Conservation (phyloP, 1,140 invertebrate species). For the Hesperophylax magnus region DNA sequence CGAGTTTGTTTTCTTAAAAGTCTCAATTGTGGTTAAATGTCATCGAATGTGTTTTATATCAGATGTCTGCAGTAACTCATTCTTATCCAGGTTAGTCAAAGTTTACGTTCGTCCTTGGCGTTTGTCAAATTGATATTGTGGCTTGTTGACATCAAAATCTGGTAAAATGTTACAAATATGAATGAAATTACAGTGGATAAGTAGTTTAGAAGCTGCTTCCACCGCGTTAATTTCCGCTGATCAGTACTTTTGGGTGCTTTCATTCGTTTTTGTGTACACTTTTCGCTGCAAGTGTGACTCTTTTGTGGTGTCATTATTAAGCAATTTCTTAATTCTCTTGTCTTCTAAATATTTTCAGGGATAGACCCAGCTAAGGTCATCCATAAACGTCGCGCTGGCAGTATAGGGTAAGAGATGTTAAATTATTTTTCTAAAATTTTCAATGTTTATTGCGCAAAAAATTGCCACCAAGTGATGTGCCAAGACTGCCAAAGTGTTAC, state of each 20-base stretch:
- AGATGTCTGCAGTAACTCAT: constrained; percentile 70
- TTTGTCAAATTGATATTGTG: constrained; percentile 47
- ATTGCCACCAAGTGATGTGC: too few relatives aligned
- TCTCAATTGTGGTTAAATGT: constrained; percentile 36
- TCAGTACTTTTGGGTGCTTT: neutral
- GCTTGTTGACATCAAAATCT: constrained; percentile 42
- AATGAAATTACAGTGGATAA: neutral
- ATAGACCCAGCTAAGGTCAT: constrained; percentile 71
- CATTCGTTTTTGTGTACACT: constrained; percentile 3
- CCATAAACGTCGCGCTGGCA: constrained; percentile 71
- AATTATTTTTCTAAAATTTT: neutral
- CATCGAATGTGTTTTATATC: constrained; percentile 60
- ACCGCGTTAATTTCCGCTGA: neutral
- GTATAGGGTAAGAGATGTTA: constrained; percentile 67
- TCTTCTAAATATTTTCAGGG: constrained; percentile 62
- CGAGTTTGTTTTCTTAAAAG: constrained; percentile 8
- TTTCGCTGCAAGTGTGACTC: neutral
- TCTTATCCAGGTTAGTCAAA: constrained; percentile 67
- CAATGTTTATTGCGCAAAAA: neutral
- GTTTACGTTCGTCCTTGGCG: constrained; percentile 57
- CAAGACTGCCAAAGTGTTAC: too few relatives aligned
- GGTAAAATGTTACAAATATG: neutral
- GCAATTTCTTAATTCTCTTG: neutral
- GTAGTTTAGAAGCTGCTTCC: neutral
- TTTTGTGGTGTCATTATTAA: constrained; percentile 13